phyloP scores from a whole-genome alignment of 2,797 vertebrate species.

The Prionace glauca region DNA sequence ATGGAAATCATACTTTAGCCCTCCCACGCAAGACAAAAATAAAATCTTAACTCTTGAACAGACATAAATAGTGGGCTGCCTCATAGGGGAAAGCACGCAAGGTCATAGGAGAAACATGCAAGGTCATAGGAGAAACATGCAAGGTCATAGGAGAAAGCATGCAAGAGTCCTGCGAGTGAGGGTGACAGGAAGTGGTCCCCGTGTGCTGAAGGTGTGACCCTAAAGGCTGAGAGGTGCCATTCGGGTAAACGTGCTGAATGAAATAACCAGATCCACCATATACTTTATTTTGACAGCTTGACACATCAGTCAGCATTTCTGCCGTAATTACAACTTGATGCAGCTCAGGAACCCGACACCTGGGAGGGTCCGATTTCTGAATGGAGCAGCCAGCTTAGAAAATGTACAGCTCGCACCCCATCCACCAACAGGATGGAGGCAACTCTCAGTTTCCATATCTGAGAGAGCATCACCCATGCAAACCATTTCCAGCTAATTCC shows the following conservation, averaged over 20 bases:
- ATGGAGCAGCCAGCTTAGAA: no score
- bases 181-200: neutral
- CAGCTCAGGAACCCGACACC: neutral
- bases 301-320: neutral
- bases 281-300: neutral
- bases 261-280: neutral
- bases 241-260: neutral
- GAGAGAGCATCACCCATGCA: neutral
- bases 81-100: neutral
- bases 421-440: neutral
- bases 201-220: neutral
- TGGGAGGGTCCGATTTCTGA: neutral
- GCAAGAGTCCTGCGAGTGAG: neutral
- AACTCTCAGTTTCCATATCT: neutral
- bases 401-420: no score
- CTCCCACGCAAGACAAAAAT: neutral
- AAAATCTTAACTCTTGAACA: neutral
- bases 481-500: neutral
- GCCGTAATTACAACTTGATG: neutral
- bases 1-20: neutral
- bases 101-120: no score
- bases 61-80: neutral
- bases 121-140: no score
- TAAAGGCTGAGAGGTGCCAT: neutral
- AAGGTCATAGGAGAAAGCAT: neutral